Evolutionary conservation across 2,797 vertebrate genomes (phyloP), one percentile per base, ranked within the genome.

Genomic region (Diceros bicornis): DNA sequence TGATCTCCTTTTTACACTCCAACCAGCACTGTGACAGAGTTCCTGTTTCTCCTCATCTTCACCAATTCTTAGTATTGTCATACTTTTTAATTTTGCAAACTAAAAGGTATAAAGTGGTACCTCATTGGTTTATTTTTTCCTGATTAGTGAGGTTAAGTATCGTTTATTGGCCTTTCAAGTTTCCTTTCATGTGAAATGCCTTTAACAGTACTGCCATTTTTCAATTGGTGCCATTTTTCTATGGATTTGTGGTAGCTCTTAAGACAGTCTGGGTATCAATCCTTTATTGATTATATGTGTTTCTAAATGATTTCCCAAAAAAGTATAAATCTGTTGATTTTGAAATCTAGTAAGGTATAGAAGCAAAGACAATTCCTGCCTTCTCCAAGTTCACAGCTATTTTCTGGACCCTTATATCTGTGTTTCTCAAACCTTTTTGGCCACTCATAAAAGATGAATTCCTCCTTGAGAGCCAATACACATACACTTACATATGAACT

Each of bases 311-410:
- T 66, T 57, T 16, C 7, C 9, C 47, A n/a, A 52, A 75, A 87
- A 50, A 77, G 23, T 25, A 94, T 32, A 90, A 66, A 88, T 12
- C 34, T 66, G 34, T 52, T 77, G 32, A 82, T 79, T 91, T 88
- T 74, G 32, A 95, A 87, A 37, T 83, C 83, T 50, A 82, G 7
- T 83, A 57, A 57, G 72, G 32, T 59, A 29, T 0, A 83, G 4
- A 95, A 77, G 47, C n/a, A 83, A 74, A 77, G n/a, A 52, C 8
- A 94, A 84, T 81, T 88, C 34, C 72, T 44, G 50, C 74, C 71
- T 77, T 89, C 66, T 91, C n/a, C 62, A 86, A 96, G 16, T 81
- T 89, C 59, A 91, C 27, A 71, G 41, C 37, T 89, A 96, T 61
- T 69, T 94, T 74, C 59, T 66, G 82, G 34, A 62, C 11, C 17